Base-by-base conservation (phyloP, 2,113 vertebrate genomes). In the Pandion haliaetus region DNA sequence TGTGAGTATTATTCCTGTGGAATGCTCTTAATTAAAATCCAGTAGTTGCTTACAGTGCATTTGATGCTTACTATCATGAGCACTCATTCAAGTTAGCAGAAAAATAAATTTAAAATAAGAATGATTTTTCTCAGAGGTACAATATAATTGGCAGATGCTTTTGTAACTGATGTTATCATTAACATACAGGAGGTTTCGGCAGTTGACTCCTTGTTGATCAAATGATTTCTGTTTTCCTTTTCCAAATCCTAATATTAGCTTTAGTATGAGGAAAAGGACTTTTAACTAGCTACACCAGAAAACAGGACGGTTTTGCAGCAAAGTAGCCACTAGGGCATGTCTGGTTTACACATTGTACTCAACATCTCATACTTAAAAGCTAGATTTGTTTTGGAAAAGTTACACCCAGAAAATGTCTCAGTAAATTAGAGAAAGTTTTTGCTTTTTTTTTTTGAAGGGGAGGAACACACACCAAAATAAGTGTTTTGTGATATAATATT, bases 11-110 rank as follows among this genome's bases (percentile, higher is more conserved):
- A 93, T 95, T 96, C 82, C 76, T 50, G 69, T 95, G 90, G 90
- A 96, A 96, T 93, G 90, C 76, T 83, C 82, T 81, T 96, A 88
- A 96, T 93, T 95, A 92, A 95, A 96, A 92, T 65, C 82, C 76
- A 47, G 82, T 62, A 59, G 82, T 84, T 83, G 76, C 82, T 93
- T 90, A 26, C 38, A 66, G 76, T 58, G 88, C 67, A n/a, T 90
- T 73, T 83, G 55, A 54, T 85, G 45, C 45, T 93, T 9, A 3
- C 52, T 86, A 29, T 88, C 76, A 8, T 13, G 29, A 88, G 34
- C 3, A 3, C 47, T 80, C 65, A 18, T 63, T 62, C 14, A 34
- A 62, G 36, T 74, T 44, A 74, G 42, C 59, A 77, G 82, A 52
- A 63, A 88, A 63, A 69, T 28, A 80, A 69, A 72, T 66, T 52